These are phyloP conservation scores for Homarus americanus DNA, from an alignment of 1,140 invertebrate genomes.

Conservation along the genomic window DNA sequence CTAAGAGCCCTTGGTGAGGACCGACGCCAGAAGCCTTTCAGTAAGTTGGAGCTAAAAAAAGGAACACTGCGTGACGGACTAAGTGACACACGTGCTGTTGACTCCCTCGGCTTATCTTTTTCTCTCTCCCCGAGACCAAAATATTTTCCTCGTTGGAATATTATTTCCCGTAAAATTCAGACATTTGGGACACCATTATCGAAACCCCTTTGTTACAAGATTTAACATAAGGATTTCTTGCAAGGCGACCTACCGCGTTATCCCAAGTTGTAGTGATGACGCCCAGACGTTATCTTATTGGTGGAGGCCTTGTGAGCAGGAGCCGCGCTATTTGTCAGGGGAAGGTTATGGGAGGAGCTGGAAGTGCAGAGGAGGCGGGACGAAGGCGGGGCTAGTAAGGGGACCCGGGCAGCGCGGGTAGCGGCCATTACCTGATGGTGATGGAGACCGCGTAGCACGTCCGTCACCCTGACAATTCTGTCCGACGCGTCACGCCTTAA, in stretches of 20 bases:
- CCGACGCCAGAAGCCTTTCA: no score
- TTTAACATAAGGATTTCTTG: slow-evolving; percentile 3
- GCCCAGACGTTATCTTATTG: background rate
- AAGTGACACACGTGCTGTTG: no score
- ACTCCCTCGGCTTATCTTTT: background rate
- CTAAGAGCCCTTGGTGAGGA: no score
- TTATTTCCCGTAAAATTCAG: background rate
- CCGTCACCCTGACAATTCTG: background rate
- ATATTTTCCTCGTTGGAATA: background rate
- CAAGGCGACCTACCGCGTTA: background rate
- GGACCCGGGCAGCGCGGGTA: background rate
- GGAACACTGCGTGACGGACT: no score
- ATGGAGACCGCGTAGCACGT: background rate
- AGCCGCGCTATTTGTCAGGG: background rate
- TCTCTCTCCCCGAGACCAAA: background rate
- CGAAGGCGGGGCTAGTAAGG: background rate
- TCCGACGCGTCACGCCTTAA: background rate
- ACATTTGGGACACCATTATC: slow-evolving; percentile 1
- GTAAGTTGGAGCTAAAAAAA: no score
- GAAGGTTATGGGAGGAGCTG: background rate
- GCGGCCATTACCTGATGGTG: background rate
- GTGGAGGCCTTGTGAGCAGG: no score
- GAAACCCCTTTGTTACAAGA: background rate
- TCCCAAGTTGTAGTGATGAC: background rate
- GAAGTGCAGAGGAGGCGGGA: background rate